Evolutionary conservation across 2,888 invertebrate species (phyloP).

Genomic region (Steinernema scapterisci): DNA sequence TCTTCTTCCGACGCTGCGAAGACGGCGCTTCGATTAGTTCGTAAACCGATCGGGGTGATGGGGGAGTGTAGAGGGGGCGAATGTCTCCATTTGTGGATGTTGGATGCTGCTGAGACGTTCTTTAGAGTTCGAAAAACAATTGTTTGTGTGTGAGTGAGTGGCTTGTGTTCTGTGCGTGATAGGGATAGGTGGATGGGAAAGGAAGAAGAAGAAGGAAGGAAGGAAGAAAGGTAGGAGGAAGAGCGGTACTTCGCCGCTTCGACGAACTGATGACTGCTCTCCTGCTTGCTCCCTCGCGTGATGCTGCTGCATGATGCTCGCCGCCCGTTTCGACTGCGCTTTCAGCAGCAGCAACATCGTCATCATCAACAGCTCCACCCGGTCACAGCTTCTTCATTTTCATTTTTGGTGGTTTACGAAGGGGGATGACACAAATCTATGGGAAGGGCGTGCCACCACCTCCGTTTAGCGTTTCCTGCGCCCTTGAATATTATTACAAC

Average conservation of each 20-base stretch:
- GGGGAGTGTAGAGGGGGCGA: neutral
- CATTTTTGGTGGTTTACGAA: conserved; percentile 9
- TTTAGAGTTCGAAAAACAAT: conserved; percentile 20
- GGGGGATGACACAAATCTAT: conserved; percentile 10
- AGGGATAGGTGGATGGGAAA: conserved; percentile 8
- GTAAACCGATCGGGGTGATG: no score
- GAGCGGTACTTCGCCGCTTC: neutral
- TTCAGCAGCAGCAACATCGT: neutral
- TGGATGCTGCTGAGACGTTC: neutral
- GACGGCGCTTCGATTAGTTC: no score
- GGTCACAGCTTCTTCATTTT: conserved; percentile 31
- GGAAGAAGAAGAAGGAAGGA: neutral
- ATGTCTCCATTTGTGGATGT: neutral
- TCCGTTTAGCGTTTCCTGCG: conserved; percentile 7
- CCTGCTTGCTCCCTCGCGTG: neutral
- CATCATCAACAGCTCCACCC: neutral
- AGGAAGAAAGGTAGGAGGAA: neutral
- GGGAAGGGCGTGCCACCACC: conserved; percentile 22
- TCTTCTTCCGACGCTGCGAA: no score
- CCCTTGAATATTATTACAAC: conserved; percentile 32
- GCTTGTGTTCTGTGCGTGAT: neutral
- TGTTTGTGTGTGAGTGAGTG: neutral
- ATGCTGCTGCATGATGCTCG: neutral
- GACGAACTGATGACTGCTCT: conserved; percentile 21
- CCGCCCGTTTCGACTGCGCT: no score